phyloP scores from a whole-genome alignment of 1,140 invertebrate species.

The Aphaenogaster floridana region DNA sequence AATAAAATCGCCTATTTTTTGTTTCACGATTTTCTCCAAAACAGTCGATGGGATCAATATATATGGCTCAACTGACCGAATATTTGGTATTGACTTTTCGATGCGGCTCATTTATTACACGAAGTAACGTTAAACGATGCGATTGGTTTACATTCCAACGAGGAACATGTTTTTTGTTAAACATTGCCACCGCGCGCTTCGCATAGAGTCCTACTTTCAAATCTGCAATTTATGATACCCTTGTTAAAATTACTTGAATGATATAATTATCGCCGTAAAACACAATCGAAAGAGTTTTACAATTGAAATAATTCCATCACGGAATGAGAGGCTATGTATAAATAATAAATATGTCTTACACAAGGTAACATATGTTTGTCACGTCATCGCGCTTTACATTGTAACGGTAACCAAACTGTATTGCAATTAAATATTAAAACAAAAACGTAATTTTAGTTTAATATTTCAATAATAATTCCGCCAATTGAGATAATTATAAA shows the following conservation, averaged over 20 bases:
- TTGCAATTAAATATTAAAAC: background rate
- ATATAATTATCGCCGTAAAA: background rate
- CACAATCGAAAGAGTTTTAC: background rate
- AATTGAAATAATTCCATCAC: background rate
- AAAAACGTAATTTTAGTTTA: background rate
- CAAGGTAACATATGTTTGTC: background rate
- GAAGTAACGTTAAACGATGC: conserved; percentile 8
- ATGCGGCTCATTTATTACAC: conserved; percentile 23
- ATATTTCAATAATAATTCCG: background rate
- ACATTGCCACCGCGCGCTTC: background rate
- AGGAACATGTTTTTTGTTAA: conserved; percentile 31
- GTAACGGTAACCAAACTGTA: background rate
- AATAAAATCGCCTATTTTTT: conserved; percentile 10
- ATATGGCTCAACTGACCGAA: conserved; percentile 2
- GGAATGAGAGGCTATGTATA: background rate
- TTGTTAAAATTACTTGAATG: background rate
- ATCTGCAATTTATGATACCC: background rate
- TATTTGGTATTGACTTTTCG: conserved; percentile 41
- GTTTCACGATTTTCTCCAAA: background rate
- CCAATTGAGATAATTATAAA: background rate
- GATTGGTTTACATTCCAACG: conserved; percentile 4
- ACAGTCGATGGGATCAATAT: background rate
- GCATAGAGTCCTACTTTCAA: background rate
- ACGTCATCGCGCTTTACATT: background rate
- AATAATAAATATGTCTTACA: conserved; percentile 20